Evolutionary conservation across 1,140 invertebrate species (phyloP), one percentile per base, ranked within the genome.

Genomic region (Drosophila grimshawi): DNA sequence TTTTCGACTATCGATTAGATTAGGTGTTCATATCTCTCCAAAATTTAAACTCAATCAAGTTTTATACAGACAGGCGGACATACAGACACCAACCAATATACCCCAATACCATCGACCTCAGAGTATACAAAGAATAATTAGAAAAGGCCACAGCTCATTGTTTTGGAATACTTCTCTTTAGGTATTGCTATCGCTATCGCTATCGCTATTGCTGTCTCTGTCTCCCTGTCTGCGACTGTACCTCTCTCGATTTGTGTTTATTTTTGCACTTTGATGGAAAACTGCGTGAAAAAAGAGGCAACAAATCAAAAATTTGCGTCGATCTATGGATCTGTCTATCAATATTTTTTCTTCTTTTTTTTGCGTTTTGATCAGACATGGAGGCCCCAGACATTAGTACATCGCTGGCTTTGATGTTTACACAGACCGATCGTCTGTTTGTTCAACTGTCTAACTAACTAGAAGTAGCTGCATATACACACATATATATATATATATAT

Each of bases 191-290:
- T 19, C 19, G 19, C 19, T 19, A 0, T 19, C 19, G 19, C 19
- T 19, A 19, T 19, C 19, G 19, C 19, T 19, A 19, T 19, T 19
- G 19, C 19, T 19, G 19, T 19, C 45, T 10, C 33, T 67, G 11
- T 51, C 41, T 43, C 35, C 6, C n/a, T 30, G 29, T 48, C 39
- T 55, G 19, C 2, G 19, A 19, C 19, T 19, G 19, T 19, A 19
- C 37, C n/a, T 43, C 19, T 41, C 5, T 64, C 19, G 41, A 67
- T 70, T 66, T 51, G 78, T 88, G 83, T 88, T 88, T 89, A 89
- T 89, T 88, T 88, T 83, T 80, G 76, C 80, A 88, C 83, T 86
- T 86, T 81, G 76, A 73, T 82, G 81, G 72, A 78, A 74, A 68
- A 73, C 65, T 61, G 72, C 70, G 45, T 53, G 41, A 74, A 43